A percentile compares a stretch with the other conserved stretches of the same genome.
Conservation (phyloP, 2,888 invertebrate genomes). For the Norana najaformis region DNA sequence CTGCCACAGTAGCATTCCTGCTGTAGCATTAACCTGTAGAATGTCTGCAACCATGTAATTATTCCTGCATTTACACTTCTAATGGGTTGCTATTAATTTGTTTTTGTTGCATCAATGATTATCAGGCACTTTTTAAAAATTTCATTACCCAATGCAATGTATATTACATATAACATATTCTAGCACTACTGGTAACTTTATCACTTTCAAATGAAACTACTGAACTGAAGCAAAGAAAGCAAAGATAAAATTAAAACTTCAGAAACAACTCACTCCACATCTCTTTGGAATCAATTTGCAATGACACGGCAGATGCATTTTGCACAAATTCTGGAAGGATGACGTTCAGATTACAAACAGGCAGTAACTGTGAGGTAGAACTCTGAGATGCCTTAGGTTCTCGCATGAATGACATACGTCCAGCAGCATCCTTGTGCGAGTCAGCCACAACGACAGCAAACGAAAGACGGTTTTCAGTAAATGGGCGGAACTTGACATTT, state of each 20-base stretch:
- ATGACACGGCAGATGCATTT: neutral
- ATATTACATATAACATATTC: neutral
- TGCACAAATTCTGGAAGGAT: constrained; percentile 77
- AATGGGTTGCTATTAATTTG: too few relatives aligned
- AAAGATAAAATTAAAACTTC: neutral
- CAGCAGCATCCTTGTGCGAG: constrained; percentile 77
- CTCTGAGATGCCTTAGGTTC: constrained; percentile 82
- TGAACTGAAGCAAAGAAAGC: neutral
- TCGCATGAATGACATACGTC: constrained; percentile 92
- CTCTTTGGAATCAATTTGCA: neutral
- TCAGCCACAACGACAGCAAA: constrained; percentile 93
- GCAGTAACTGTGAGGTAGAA: constrained; percentile 86
- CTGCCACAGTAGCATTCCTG: too few relatives aligned
- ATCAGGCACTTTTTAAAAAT: neutral
- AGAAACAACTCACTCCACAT: neutral
- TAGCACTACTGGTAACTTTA: neutral
- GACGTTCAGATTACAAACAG: constrained; percentile 81
- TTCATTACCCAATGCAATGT: neutral
- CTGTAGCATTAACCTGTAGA: too few relatives aligned
- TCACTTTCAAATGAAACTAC: constrained; percentile 14
- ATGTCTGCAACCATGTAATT: too few relatives aligned
- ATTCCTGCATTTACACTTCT: too few relatives aligned
- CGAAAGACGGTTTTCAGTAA: constrained; percentile 93
- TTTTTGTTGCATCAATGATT: too few relatives aligned
- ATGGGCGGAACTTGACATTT: constrained; percentile 89